phyloP scores from a whole-genome alignment of 2,113 vertebrate genomes.

The Brienomyrus longianalis region DNA sequence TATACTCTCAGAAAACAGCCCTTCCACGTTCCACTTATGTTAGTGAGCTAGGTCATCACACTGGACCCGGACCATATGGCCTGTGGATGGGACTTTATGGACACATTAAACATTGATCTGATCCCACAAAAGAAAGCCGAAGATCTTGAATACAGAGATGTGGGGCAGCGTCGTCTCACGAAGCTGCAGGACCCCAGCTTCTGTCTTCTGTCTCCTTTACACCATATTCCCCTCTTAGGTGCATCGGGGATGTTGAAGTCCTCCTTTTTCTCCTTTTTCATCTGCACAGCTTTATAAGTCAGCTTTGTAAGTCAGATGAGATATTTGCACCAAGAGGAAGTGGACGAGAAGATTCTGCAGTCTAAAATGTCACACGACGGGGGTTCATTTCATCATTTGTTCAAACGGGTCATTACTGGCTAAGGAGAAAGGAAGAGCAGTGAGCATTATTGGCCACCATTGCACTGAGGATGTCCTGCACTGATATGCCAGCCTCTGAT shows the following conservation, averaged over 20 bases:
- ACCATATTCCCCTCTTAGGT: neutral
- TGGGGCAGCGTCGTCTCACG: neutral
- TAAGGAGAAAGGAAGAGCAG: no score
- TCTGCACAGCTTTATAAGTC: neutral
- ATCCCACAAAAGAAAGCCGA: neutral
- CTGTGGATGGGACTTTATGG: neutral
- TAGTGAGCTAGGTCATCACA: neutral
- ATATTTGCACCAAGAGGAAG: neutral
- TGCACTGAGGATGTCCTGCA: no score
- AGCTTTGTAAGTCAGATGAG: neutral
- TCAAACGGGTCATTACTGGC: no score
- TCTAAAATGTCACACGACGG: neutral
- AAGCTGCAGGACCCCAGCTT: neutral
- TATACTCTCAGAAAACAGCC: neutral
- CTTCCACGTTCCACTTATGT: neutral
- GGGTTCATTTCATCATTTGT: neutral
- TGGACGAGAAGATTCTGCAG: neutral
- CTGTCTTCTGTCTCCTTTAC: neutral
- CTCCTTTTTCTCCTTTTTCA: neutral
- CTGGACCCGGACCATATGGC: neutral
- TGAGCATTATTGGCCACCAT: no score
- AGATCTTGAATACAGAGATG: neutral
- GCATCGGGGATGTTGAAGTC: neutral
- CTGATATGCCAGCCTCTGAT: neutral
- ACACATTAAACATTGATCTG: neutral